Conservation (phyloP, 2,113 vertebrate genomes). For the Thymallus thymallus region DNA sequence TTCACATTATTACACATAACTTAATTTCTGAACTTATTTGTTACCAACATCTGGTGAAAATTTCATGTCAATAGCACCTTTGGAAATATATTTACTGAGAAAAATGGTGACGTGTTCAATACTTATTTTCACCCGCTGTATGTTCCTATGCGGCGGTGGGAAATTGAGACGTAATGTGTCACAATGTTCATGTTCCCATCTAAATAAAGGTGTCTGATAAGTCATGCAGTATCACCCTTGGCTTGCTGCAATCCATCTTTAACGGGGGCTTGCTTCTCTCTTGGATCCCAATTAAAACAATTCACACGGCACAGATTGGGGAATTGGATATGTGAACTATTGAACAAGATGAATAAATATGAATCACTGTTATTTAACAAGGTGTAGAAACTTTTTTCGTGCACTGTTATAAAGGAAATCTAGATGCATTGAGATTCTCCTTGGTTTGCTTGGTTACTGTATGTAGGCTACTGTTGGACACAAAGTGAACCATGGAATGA, state of each 20-base stretch:
- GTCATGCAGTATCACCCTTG: conserved; percentile 57
- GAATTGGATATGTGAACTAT: conserved; percentile 63
- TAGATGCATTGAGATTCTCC: background rate
- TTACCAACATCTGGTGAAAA: too few species aligned
- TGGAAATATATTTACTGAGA: too few species aligned
- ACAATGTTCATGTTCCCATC: conserved; percentile 41
- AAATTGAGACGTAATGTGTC: conserved; percentile 39
- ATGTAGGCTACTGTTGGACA: background rate
- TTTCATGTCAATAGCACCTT: too few species aligned
- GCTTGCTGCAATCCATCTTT: conserved; percentile 48
- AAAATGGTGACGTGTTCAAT: too few species aligned
- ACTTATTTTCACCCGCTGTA: too few species aligned
- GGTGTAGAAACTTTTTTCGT: conserved; percentile 51
- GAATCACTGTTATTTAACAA: conserved; percentile 61
- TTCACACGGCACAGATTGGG: conserved; percentile 49
- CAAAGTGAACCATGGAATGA: background rate
- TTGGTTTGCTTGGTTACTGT: background rate
- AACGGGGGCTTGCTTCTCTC: conserved; percentile 51
- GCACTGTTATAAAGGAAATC: conserved; percentile 26
- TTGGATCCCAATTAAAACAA: conserved; percentile 64
- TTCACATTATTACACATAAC: too few species aligned
- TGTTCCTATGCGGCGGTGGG: conserved; percentile 17
- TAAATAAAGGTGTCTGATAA: conserved; percentile 55
- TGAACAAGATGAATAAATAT: conserved; percentile 62
- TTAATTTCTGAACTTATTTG: too few species aligned